Base-by-base conservation (phyloP, 1,140 invertebrate species). In the Cyclina sinensis region DNA sequence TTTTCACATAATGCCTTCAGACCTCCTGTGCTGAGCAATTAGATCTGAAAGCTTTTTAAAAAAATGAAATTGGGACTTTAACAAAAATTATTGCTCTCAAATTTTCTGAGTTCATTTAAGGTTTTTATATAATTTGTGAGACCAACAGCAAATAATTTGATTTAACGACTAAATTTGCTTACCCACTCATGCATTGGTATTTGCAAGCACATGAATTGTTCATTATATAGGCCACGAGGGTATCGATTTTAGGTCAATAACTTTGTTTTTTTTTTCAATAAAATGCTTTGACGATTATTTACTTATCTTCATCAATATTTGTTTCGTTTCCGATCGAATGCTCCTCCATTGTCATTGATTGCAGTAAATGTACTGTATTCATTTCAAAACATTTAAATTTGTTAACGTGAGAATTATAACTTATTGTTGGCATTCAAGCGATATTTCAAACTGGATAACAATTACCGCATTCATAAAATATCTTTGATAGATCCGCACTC, bases 191-290 rank as follows among this genome's bases (percentile, higher is more conserved):
- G 57, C 1, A 62, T 27, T 27, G 2, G n/a, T 62, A 27, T 62
- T 7, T 27, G 7, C 21, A 24, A 62, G 57, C 27, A 62, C 57
- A 11, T 3, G 18, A 27, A 62, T n/a, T 27, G n/a, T 27, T 24
- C 24, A 62, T n/a, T 43, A 7, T 54, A 18, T 54, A 3, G 21
- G 14, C 51, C 57, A 7, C 27, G 57, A n/a, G 18, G 24, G 5
- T 27, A 62, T 62, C 7, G 7, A 62, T 24, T 27, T 27, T 27
- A 27, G 57, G 57, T 62, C 57, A 62, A 62, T 9, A 4, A 14
- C 14, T 62, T 62, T 62, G 57, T 62, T 62, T 62, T 62, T 62
- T 62, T 62, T 62, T 62, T 62, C 57, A 62, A 62, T n/a, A 3
- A 5, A 27, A 1, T 62, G 1, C 14, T 62, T 1, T 27, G 27